Evolutionary conservation across 2,797 vertebrate genomes (phyloP), one percentile per base, ranked within the genome.

Genomic region (Acanthurus lineatus): DNA sequence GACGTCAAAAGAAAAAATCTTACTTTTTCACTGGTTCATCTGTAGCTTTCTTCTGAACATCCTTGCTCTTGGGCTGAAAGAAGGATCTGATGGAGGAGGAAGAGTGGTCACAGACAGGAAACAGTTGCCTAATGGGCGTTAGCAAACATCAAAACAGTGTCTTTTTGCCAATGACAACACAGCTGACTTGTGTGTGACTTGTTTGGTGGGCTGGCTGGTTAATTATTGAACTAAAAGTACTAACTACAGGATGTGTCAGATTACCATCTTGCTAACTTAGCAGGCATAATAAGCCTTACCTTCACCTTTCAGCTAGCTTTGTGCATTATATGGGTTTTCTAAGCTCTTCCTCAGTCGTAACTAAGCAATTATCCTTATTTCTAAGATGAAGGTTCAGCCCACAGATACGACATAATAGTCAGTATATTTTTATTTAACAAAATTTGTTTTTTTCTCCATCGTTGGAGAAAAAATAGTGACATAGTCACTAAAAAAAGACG

Each of bases 1-100:
- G 42, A 20, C 1, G 28, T 17, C 0, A 2, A 28, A 9, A n/a
- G 6, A 20, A 47, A 47, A 10, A 47, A 10, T 59, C 94, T 93
- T 83, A 96, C 95, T 91, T 94, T 60, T 93, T 94, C 58, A 77
- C 56, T 0, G 84, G 53, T 25, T 82, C 88, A n/a, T 89, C 89
- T 3, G 48, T 1, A 8, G 44, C 65, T 88, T 93, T 93, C 81
- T 88, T 93, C 63, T 76, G 83, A 17, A 25, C 3, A 0, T 82
- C 82, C 6, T 88, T 94, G 72, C 35, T 75, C 81, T 88, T 93
- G 25, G 95, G 94, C 89, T 94, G 92, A 74, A 96, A 96, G 75
- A 96, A 96, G 0, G 95, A 95, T 72, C 95, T 96, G 76, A 20
- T 16, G 32, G 25, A 35, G 16, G 52, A 62, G 6, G 6, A 58